A percentile compares a stretch with the other conserved stretches of the same genome.
These are phyloP conservation scores for Eilema depressum DNA, from an alignment of 2,888 invertebrate species.

Conservation along the genomic window DNA sequence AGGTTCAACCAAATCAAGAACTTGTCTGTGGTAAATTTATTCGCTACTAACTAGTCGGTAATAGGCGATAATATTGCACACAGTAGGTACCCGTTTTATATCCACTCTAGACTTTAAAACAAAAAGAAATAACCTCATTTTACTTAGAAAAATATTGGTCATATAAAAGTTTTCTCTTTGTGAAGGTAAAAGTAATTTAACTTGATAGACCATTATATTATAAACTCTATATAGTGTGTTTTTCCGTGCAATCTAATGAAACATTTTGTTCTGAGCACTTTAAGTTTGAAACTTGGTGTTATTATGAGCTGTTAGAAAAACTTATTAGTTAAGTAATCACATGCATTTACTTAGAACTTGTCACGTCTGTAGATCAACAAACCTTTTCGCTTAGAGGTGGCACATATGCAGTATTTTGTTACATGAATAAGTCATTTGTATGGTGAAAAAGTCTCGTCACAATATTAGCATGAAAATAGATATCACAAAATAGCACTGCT, in stretches of 20 bases:
- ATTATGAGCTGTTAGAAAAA: slow-evolving; percentile 66
- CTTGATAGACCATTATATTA: slow-evolving; percentile 72
- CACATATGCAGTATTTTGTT: neutral
- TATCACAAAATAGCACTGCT: neutral
- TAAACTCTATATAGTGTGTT: slow-evolving; percentile 59
- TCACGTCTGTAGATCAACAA: slow-evolving; percentile 23
- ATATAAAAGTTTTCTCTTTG: slow-evolving; percentile 63
- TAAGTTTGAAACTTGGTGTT: slow-evolving; percentile 62
- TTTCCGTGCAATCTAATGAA: slow-evolving; percentile 67
- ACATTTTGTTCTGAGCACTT: slow-evolving; percentile 66
- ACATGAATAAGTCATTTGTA: neutral
- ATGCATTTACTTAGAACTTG: slow-evolving; percentile 29
- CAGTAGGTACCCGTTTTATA: neutral
- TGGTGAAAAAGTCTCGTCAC: no score
- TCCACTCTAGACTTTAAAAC: neutral
- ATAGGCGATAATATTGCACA: neutral
- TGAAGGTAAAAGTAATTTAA: slow-evolving; percentile 71
- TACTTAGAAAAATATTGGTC: slow-evolving; percentile 43
- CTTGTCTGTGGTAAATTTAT: neutral
- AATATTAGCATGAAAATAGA: neutral
- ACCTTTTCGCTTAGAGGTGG: slow-evolving; percentile 27
- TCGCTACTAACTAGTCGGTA: neutral
- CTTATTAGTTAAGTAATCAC: slow-evolving; percentile 52
- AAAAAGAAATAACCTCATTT: slow-evolving; percentile 31
- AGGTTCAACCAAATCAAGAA: neutral